These are phyloP conservation scores for Montipora capricornis DNA, from an alignment of 64 coral and sea anemone genomes.

Conservation along the genomic window DNA sequence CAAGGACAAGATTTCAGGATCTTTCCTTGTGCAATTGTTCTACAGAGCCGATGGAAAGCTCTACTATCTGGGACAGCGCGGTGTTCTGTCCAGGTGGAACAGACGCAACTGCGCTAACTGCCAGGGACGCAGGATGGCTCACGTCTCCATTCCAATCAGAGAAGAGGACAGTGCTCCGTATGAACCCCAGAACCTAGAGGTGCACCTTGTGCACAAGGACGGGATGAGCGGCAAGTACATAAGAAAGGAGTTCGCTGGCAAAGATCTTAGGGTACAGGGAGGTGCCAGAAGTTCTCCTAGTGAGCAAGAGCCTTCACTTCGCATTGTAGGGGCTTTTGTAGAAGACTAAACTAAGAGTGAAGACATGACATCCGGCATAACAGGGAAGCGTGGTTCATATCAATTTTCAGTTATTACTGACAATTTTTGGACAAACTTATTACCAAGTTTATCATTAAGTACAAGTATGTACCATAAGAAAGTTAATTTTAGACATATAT, in stretches of 20 bases:
- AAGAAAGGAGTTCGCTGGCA: not conserved
- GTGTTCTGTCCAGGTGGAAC: constrained; percentile 54
- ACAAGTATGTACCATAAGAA: not conserved
- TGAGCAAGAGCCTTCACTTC: constrained; percentile 31
- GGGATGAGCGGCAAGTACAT: constrained; percentile 23
- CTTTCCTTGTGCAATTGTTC: constrained; percentile 57
- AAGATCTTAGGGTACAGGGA: not conserved
- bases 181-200: constrained; percentile 34
- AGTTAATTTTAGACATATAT: not conserved
- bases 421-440: constrained; percentile 9
- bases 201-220: constrained; percentile 43
- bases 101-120: constrained; percentile 46
- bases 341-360: constrained; percentile 21
- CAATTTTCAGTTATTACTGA: not conserved
- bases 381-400: constrained; percentile 13
- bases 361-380: constrained; percentile 11
- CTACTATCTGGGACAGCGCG: constrained; percentile 52
- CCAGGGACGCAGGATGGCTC: constrained; percentile 44
- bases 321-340: constrained; percentile 14
- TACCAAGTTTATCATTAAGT: constrained; percentile 2
- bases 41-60: constrained; percentile 42
- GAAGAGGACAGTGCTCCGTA: constrained; percentile 1
- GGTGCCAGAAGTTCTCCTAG: constrained; percentile 7
- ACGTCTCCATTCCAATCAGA: constrained; percentile 31
- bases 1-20: constrained; percentile 63